These are phyloP conservation scores for Cherax quadricarinatus DNA, from an alignment of 1,140 invertebrate species.

Conservation along the genomic window DNA sequence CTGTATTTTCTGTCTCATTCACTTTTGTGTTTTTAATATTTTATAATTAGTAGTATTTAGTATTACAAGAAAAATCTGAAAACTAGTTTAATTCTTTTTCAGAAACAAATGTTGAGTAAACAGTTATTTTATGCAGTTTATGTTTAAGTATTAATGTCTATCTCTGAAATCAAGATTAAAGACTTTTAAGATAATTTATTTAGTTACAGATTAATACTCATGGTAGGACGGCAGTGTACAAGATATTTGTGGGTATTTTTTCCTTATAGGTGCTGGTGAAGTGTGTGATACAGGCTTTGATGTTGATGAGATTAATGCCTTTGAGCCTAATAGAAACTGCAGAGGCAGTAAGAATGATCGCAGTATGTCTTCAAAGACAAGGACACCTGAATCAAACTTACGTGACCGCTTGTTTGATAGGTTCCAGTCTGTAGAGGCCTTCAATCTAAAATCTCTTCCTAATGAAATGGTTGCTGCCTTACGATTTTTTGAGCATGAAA, in stretches of 20 bases:
- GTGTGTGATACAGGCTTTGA: conserved; percentile 54
- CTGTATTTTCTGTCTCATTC: not conserved
- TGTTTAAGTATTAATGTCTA: too few relatives aligned
- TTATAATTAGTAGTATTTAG: not conserved
- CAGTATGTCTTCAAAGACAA: not conserved
- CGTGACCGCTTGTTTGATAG: conserved; percentile 57
- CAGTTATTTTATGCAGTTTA: too few relatives aligned
- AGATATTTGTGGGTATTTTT: not conserved
- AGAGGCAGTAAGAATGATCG: not conserved
- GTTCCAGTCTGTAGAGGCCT: conserved; percentile 74
- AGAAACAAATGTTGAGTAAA: too few relatives aligned
- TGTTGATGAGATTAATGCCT: conserved; percentile 28
- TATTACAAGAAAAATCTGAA: too few relatives aligned
- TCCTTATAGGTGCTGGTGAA: conserved; percentile 40
- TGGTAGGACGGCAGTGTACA: not conserved
- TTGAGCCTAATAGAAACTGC: conserved; percentile 4
- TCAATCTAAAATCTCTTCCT: conserved; percentile 75
- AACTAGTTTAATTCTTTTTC: too few relatives aligned
- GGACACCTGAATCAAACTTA: not conserved
- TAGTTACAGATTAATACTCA: not conserved
- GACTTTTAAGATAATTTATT: too few relatives aligned
- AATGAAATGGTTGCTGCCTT: conserved; percentile 80
- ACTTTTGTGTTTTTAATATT: not conserved
- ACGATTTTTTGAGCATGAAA: conserved; percentile 79
- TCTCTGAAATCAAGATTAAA: too few relatives aligned